Evolutionary conservation across 35 echinoderm and acorn worm genomes (phyloP), one percentile per base, ranked within the genome.

Genomic region (Diadema setosum): DNA sequence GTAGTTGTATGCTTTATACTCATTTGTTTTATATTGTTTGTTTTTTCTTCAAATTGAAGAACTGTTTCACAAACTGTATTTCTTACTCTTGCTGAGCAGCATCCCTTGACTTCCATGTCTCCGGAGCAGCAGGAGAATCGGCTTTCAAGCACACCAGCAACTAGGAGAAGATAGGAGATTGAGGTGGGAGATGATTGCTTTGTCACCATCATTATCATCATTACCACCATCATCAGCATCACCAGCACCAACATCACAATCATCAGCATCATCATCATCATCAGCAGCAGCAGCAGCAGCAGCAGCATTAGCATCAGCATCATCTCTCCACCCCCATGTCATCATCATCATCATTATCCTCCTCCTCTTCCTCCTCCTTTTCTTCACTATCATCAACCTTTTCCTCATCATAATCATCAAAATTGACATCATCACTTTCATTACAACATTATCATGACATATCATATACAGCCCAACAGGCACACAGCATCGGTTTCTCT

Each of bases 111-210:
- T 45, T 94, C 80, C 7, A 81, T 87, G 63, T 94, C 92, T 5
- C 96, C 96, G 18, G 92, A 88, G 70, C 96, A 98, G 74, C 96
- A 98, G 29, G 81, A 90, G 45, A 92, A 98, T 1, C 96, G 88
- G 75, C 84, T 76, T 45, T 98, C 96, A 34, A 98, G 14, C 4
- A 48, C 52, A 4, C 96, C 96, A 50, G 70, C 69, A 56, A 94
- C 96, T 97, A 78, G 21, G n/a, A 81, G 23, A 88, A 6, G 18
- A 20, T 33, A 67, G 30, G 5, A 31, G 29, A 65, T 33, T 7
- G 16, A 27, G 5, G 12, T 12, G 1, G 30, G 63, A 29, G n/a
- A 5, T 15, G 61, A 60, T 24, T 60, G 0, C 9, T 60, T 60
- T 17, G 4, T 0, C 57, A 60, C 3, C 2, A 60, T 18, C 20